Base-by-base conservation (phyloP, 2,888 invertebrate species). In the Falcaria lacertinaria region DNA sequence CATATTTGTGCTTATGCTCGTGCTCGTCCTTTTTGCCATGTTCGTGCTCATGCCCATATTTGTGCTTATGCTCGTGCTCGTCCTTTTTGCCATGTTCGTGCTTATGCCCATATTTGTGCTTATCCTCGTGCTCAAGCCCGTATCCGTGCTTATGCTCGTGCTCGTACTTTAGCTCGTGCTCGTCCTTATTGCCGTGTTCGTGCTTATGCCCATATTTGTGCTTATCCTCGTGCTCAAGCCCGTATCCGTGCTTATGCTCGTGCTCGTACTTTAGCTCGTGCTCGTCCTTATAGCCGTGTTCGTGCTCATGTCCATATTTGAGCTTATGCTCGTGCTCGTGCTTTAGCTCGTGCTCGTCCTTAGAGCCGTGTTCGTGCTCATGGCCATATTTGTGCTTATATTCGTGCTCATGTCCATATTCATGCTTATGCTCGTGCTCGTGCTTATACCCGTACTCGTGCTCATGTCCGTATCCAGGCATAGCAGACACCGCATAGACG, bases 371-470 rank as follows among this genome's bases (percentile, higher is more conserved):
- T 19, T 6, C 19, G 19, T 19, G 19, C 0, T 19, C 19, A 19
- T 19, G 19, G 19, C 19, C 19, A 19, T 19, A 6, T 19, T 19
- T 6, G 6, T 19, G 19, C 6, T 19, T 19, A 19, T 19, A 6
- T 3, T 6, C 19, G 6, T 19, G 19, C 1, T 6, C 19, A 6
- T 19, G 19, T 6, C 6, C 6, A 19, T 19, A 6, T 1, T 19
- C 19, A 1, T 19, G 4, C 1, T 19, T 19, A 6, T 19, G 19
- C 6, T 19, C 19, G 19, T 19, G 19, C 0, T 19, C 4, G 0
- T 19, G 19, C 6, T 19, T 19, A 22, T 66, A 50, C 1, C 48
- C 50, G 4, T 60, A 42, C 6, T 49, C 58, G 28, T 66, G 51
- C 1, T 50, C 50, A 4, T 60, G 43, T 7, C 50, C 45, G 4